Percentiles rank a stretch among this genome's conserved stretches.
phyloP scores from a whole-genome alignment of 1,140 invertebrate species.

The Aphelinus atriplicis region DNA sequence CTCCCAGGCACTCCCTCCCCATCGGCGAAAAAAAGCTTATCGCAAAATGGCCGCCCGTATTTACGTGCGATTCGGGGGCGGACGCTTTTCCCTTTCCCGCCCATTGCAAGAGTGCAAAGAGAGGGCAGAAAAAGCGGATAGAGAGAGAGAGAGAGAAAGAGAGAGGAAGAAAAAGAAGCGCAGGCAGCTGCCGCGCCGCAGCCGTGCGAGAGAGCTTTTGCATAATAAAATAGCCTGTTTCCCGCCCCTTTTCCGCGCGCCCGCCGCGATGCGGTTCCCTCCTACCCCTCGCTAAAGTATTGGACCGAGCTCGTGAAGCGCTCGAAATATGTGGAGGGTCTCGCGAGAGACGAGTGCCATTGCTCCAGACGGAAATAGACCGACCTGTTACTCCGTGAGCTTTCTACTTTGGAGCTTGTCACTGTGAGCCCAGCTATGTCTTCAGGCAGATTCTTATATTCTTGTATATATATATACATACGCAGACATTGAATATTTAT shows the following conservation, averaged over 20 bases:
- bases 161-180: background rate
- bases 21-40: conserved; percentile 62
- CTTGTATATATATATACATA: too few relatives aligned
- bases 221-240: conserved; percentile 66
- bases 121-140: conserved; percentile 6
- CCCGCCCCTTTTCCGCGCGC: conserved; percentile 30
- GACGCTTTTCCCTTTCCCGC: conserved; percentile 59
- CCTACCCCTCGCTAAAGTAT: background rate
- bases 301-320: background rate
- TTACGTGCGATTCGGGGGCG: conserved; percentile 62
- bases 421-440: background rate
- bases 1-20: conserved; percentile 35
- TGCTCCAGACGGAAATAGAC: too few relatives aligned
- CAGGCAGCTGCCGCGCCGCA: conserved; percentile 48
- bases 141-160: background rate
- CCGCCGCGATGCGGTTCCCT: conserved; percentile 19
- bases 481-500: too few relatives aligned
- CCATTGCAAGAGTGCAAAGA: background rate
- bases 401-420: too few relatives aligned
- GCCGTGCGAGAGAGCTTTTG: conserved; percentile 65
- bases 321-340: too few relatives aligned
- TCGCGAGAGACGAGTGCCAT: too few relatives aligned
- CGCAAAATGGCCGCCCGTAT: conserved; percentile 67
- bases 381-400: too few relatives aligned
- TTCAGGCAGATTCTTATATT: too few relatives aligned